Base-by-base conservation (phyloP, 2,797 vertebrate genomes). In the Coranthus polyacanthus region DNA sequence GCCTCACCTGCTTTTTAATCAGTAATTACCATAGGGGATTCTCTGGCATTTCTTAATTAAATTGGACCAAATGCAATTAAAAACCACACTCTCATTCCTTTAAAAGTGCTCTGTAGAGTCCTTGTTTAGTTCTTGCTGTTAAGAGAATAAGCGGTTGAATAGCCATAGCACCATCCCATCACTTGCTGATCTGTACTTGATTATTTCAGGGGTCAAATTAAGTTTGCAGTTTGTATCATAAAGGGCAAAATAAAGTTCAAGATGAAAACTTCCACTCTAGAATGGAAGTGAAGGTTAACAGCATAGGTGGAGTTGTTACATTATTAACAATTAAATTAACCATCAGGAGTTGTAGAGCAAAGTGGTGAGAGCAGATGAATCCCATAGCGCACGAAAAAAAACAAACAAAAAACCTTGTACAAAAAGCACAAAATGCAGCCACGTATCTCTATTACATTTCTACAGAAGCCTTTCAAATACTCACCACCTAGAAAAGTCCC, bases 401-500 rank as follows among this genome's bases (percentile, higher is more conserved):
- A 2, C 44, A n/a, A n/a, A n/a, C n/a, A 39, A 32, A 32, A 32
- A 9, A 9, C 8, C 0, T 32, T 32, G 29, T 10, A 32, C 29
- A 32, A 32, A 32, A 10, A 18, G 37, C 34, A 58, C 24, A 45
- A 44, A 78, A 75, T 45, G 22, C 24, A 39, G 57, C 29, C 12
- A 41, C 49, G 22, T 5, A 32, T 72, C 37, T 61, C 18, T 11
- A 54, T 70, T 68, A 38, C 29, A 49, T 51, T 44, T 5, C 43
- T 16, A 44, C 43, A 16, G 38, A 39, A 20, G 12, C 7, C 8
- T 49, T 64, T 73, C 21, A 42, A 72, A 51, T 7, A 59, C 92
- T 95, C 72, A 95, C 94, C 95, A 96, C 56, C 55, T 68, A 41
- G 89, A 88, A 68, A 95, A 93, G 67, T 96, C 95, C 17, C 46